Conservation (phyloP, 2,888 invertebrate genomes). For the Blastobasis lacticolella region DNA sequence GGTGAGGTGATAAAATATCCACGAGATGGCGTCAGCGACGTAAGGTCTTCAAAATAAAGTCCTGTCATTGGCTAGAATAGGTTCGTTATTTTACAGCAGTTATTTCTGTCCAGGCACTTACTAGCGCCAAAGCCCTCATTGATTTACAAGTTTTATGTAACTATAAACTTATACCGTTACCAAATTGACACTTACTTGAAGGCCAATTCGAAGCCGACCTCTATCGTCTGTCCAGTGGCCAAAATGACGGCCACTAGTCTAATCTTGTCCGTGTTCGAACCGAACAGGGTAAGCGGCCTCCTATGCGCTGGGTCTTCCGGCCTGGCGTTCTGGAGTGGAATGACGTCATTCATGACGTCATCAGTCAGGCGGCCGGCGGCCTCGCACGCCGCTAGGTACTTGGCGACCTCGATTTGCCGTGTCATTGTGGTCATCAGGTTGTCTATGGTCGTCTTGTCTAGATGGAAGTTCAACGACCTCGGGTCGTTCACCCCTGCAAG, state of each 20-base stretch:
- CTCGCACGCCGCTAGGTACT: slow-evolving; percentile 80
- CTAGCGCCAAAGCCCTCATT: too few relatives aligned
- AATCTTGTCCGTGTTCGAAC: slow-evolving; percentile 79
- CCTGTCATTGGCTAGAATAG: too few relatives aligned
- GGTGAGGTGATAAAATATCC: too few relatives aligned
- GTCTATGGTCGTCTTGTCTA: slow-evolving; percentile 81
- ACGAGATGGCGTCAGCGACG: too few relatives aligned
- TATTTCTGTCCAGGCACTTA: too few relatives aligned
- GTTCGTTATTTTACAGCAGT: too few relatives aligned
- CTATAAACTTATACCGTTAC: too few relatives aligned
- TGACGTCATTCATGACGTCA: slow-evolving; percentile 45
- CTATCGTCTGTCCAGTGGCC: slow-evolving; percentile 78
- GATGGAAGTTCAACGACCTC: slow-evolving; percentile 78
- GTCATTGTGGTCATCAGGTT: slow-evolving; percentile 85
- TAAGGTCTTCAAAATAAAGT: too few relatives aligned
- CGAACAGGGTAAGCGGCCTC: slow-evolving; percentile 81
- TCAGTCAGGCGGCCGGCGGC: slow-evolving; percentile 59
- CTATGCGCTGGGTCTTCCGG: slow-evolving; percentile 27
- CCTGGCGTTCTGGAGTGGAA: slow-evolving; percentile 33
- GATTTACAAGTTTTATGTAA: too few relatives aligned
- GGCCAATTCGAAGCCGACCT: slow-evolving; percentile 81
- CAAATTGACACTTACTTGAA: slow-evolving; percentile 73
- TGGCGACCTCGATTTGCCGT: slow-evolving; percentile 86
- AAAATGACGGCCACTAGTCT: slow-evolving; percentile 80
- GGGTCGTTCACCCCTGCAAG: slow-evolving; percentile 57